Evolutionary conservation across 2,888 invertebrate genomes (phyloP), one percentile per base, ranked within the genome.

Genomic region (Andricus curvator): DNA sequence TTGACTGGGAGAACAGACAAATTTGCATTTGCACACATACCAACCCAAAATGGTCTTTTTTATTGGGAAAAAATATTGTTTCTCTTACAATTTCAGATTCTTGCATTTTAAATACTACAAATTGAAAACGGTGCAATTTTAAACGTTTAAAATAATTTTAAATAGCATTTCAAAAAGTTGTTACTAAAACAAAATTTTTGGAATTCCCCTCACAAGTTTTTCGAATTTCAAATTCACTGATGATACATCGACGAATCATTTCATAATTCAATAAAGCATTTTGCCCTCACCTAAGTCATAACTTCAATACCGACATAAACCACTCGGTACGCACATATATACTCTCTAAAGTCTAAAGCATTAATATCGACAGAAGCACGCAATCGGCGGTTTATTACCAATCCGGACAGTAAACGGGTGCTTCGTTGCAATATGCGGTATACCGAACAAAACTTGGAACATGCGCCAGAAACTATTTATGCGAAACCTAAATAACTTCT

Each of bases 401-500:
- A 74, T 60, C 74, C 33, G 29, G 74, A 74, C 56, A 51, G 56
- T 74, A 74, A 74, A 74, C 74, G 74, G 56, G 56, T 74, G 48
- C 29, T 74, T 74, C 29, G 74, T 74, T 33, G 56, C 33, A 74
- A 74, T 74, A 74, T 74, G 74, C 74, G 51, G 74, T 74, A 56
- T 74, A 74, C 56, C 74, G 29, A 48, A 70, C 20, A 56, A 74
- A 74, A 74, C 51, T 56, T 74, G 51, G 56, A 74, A 74, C 74
- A 56, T 74, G 74, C 74, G 56, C 74, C 56, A 74, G 74, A 60
- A 74, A 74, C 74, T 74, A 74, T 74, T 74, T 74, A 74, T 37
- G 74, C 74, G 74, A 51, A 74, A 74, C 74, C 74, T 56, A 74
- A 74, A 60, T 74, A 74, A 74, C 74, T 74, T 51, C 51, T 74